A percentile compares a stretch with the other conserved stretches of the same genome.
Evolutionary conservation across 2,888 invertebrate species (phyloP).

Genomic region (Trachelus troglodyta): DNA sequence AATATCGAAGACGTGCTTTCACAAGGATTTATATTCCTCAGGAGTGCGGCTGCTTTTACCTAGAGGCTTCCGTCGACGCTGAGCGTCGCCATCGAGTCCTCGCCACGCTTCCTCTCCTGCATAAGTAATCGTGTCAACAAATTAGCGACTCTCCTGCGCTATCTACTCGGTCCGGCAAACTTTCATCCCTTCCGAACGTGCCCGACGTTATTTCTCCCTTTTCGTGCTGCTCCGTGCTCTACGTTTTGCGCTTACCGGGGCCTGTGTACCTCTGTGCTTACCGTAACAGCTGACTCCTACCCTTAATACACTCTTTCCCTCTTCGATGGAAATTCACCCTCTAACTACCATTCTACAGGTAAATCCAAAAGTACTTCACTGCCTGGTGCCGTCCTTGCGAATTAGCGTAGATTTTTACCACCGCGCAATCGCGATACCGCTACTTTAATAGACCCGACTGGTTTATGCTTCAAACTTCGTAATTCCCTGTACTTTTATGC

Average conservation of each 20-base stretch:
- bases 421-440: conserved; percentile 11
- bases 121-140: conserved; percentile 36
- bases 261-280: background rate
- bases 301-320: background rate
- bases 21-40: background rate
- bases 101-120: conserved; percentile 24
- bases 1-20: background rate
- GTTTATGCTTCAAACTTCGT: conserved; percentile 24
- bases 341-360: background rate
- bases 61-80: conserved; percentile 4
- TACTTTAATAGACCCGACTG: conserved; percentile 15
- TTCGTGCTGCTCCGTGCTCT: background rate
- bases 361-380: background rate
- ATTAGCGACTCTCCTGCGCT: conserved; percentile 26
- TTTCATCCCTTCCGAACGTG: conserved; percentile 15
- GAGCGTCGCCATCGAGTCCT: conserved; percentile 25
- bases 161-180: conserved; percentile 25
- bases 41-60: background rate
- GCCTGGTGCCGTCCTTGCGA: conserved; percentile 5
- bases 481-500: conserved; percentile 19
- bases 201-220: conserved; percentile 11
- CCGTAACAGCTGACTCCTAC: background rate
- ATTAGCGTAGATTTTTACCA: conserved; percentile 27
- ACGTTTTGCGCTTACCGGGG: background rate
- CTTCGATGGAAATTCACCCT: background rate